phyloP scores from a whole-genome alignment of 2,797 vertebrate genomes.

The Tarsius wallacei region DNA sequence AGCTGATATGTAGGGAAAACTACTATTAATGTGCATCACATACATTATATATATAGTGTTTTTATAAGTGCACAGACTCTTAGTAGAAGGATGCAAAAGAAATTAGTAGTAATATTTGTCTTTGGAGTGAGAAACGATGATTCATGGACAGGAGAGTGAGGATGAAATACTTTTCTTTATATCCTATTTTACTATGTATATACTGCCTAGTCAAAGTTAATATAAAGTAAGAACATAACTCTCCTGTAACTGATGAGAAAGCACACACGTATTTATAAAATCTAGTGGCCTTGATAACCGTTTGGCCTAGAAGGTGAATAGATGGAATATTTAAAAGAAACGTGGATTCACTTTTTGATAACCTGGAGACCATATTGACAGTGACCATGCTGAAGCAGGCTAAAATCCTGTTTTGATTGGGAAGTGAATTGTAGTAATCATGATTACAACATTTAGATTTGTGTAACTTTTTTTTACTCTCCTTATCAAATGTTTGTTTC shows the following conservation, averaged over 20 bases:
- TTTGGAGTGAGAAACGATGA: neutral
- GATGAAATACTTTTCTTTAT: neutral
- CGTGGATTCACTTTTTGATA: neutral
- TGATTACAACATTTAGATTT: neutral
- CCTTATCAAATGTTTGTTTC: neutral
- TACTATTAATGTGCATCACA: neutral
- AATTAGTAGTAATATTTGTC: neutral
- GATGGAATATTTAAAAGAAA: neutral
- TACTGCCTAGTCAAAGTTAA: neutral
- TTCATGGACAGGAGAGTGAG: neutral
- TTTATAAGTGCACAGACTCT: constrained; percentile 12
- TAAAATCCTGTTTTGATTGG: neutral
- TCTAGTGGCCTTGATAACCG: neutral
- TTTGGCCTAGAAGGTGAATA: neutral
- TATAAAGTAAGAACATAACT: neutral
- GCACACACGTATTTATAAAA: neutral
- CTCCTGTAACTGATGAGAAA: neutral
- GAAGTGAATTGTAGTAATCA: neutral
- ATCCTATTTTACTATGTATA: neutral
- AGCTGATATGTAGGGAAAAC: neutral
- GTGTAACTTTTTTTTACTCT: neutral
- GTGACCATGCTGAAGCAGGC: neutral
- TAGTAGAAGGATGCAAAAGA: neutral
- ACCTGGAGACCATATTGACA: neutral
- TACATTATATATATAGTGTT: neutral